A percentile compares a stretch with the other conserved stretches of the same genome.
Evolutionary conservation across 2,113 vertebrate genomes (phyloP).

Genomic region (Microcebus lehilahytsara): DNA sequence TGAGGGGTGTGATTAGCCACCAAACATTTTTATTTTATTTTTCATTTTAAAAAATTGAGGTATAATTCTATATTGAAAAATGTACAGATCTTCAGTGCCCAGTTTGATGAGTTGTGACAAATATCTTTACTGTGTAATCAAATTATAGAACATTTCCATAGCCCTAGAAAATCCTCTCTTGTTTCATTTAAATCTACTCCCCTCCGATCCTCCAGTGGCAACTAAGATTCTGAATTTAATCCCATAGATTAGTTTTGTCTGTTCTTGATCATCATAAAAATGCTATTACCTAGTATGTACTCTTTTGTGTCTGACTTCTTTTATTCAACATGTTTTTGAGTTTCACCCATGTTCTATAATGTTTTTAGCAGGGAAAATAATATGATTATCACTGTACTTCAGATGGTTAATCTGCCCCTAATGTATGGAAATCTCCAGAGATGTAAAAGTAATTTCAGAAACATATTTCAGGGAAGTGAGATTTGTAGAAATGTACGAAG

Average conservation of each 20-base stretch:
- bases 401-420: not conserved
- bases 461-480: not conserved
- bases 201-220: not conserved
- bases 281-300: not conserved
- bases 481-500: not conserved
- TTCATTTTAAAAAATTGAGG: not conserved
- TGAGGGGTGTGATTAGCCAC: not conserved
- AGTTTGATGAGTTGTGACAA: not conserved
- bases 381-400: not conserved
- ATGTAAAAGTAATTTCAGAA: constrained; percentile 13
- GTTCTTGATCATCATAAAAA: constrained; percentile 28
- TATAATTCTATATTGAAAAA: not conserved
- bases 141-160: not conserved
- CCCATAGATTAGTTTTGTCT: not conserved
- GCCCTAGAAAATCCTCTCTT: not conserved
- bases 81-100: not conserved
- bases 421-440: not conserved
- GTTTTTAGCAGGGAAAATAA: not conserved
- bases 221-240: not conserved
- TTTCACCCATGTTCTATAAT: constrained; percentile 2
- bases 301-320: constrained; percentile 9
- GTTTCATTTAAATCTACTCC: not conserved
- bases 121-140: not conserved
- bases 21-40: not conserved
- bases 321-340: constrained; percentile 15